Evolutionary conservation across 2,797 vertebrate genomes (phyloP), one percentile per base, ranked within the genome.

Genomic region (Anguilla obscura): DNA sequence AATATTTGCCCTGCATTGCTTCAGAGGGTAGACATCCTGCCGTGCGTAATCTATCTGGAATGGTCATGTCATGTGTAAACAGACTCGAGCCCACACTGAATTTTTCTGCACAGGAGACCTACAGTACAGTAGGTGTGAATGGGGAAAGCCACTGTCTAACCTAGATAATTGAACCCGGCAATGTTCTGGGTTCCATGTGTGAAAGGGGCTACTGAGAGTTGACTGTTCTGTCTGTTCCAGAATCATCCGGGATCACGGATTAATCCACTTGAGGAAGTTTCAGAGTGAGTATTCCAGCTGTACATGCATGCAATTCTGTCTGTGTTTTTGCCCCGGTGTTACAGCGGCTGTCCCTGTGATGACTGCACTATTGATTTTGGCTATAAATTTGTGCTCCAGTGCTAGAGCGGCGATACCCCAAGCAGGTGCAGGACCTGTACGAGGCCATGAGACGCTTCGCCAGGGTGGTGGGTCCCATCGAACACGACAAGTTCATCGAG

Each of bases 401-500:
- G 90, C 94, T 99, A 93, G 99, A 99, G 90, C 96, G 98, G 89
- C 96, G 97, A 30, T 99, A 99, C 91, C 98, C 98, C n/a, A 99
- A 98, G 94, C 97, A 98, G 89, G 96, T 99, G 83, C 99, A 99
- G 94, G 98, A 99, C 63, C 96, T 99, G 40, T 97, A 98, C 84
- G 98, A 99, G 74, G 96, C 95, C 86, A 99, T 99, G 98, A 95
- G 97, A 12, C 95, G 97, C 21, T 99, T 99, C 90, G 98, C 97
- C 84, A 96, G 98, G 60, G 97, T 99, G 90, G 95, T 96, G 24
- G 98, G 98, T 16, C 98, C 99, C 0, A 92, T 95, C 21, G 98
- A 99, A 91, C 98, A 99, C 0, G 98, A 99, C 93, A 99, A 98
- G 92, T 98, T 99, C 96, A 99, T 99, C 86, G 98, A 99, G 94